Evolutionary conservation across 1,140 invertebrate species (phyloP).

Genomic region (Drosophila tropicalis): DNA sequence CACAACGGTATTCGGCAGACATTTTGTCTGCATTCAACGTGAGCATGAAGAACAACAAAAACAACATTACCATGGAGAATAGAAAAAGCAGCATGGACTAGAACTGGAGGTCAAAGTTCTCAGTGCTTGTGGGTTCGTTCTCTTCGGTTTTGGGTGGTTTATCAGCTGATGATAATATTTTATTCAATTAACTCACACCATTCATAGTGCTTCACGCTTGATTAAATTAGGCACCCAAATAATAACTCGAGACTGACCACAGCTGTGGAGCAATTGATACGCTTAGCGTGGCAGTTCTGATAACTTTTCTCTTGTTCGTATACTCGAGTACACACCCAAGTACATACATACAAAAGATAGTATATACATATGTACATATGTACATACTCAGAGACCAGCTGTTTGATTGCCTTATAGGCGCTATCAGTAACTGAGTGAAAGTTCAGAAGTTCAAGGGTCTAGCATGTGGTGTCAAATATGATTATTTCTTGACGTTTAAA

Average conservation of each 20-base stretch:
- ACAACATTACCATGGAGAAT: not conserved
- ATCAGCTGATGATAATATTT: conserved; percentile 21
- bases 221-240: conserved; percentile 43
- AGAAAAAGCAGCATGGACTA: not conserved
- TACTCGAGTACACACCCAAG: not conserved
- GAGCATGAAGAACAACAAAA: not conserved
- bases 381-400: conserved; percentile 36
- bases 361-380: not conserved
- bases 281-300: conserved; percentile 35
- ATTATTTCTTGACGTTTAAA: too few species aligned
- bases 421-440: not conserved
- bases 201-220: conserved; percentile 36
- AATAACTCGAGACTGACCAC: conserved; percentile 7
- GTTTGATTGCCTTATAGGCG: conserved; percentile 3
- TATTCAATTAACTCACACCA: conserved; percentile 44
- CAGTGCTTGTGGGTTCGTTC: not conserved
- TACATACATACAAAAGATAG: not conserved
- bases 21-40: conserved; percentile 5
- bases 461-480: not conserved
- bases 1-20: conserved; percentile 3
- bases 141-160: not conserved
- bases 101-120: conserved; percentile 4
- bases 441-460: conserved; percentile 20
- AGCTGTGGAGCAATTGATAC: conserved; percentile 49
- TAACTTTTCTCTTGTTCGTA: not conserved